A percentile compares a stretch with the other conserved stretches of the same genome.
These are phyloP conservation scores for Atherinomorus stipes DNA, from an alignment of 2,113 vertebrate genomes.

Conservation along the genomic window DNA sequence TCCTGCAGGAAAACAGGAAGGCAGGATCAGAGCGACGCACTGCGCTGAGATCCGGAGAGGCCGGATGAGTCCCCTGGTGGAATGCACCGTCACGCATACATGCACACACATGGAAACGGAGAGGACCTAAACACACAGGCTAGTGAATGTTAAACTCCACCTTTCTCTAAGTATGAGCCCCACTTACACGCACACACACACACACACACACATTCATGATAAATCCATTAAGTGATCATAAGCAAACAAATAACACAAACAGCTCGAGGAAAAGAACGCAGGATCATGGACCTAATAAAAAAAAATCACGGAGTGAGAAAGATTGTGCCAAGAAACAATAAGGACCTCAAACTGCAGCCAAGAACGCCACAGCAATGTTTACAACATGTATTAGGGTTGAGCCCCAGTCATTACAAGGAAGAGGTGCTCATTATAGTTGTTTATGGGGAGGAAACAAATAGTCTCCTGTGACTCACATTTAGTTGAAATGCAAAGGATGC, in stretches of 20 bases:
- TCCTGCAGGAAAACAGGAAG: constrained; percentile 83
- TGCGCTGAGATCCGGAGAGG: constrained; percentile 80
- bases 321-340: constrained; percentile 69
- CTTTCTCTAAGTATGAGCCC: constrained; percentile 32
- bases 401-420: constrained; percentile 61
- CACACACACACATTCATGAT: constrained; percentile 34
- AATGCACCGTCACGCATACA: constrained; percentile 48
- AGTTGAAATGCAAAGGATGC: constrained; percentile 57
- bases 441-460: constrained; percentile 69
- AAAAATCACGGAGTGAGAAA: constrained; percentile 49
- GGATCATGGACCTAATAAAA: constrained; percentile 56
- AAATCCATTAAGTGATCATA: constrained; percentile 66
- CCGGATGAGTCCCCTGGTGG: constrained; percentile 66
- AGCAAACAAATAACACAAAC: constrained; percentile 70
- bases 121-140: constrained; percentile 26
- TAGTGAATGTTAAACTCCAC: constrained; percentile 20
- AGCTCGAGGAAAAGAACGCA: constrained; percentile 46
- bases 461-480: constrained; percentile 54
- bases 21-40: constrained; percentile 80
- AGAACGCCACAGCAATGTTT: constrained; percentile 63
- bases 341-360: constrained; percentile 56
- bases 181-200: constrained; percentile 28
- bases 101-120: constrained; percentile 10
- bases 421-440: constrained; percentile 67
- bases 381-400: constrained; percentile 55